phyloP scores from a whole-genome alignment of 2,888 invertebrate genomes.

The Caenorhabditis sp. region DNA sequence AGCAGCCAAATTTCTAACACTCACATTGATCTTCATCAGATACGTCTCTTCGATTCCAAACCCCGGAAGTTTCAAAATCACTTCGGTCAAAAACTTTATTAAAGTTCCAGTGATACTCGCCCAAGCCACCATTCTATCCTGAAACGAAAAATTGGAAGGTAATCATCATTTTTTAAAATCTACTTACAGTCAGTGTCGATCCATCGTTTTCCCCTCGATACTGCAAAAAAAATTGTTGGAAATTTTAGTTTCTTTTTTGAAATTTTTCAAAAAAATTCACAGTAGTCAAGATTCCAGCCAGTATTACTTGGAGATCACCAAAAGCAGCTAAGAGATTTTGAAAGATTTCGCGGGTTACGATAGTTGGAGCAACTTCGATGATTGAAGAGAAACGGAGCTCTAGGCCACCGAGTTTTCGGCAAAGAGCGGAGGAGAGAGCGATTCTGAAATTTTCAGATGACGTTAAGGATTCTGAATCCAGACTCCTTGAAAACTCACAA shows the following conservation, averaged over 20 bases:
- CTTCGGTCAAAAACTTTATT: background rate
- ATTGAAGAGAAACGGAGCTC: background rate
- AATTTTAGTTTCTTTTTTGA: background rate
- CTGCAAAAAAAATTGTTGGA: background rate
- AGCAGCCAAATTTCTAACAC: no score
- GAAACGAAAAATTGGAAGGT: no score
- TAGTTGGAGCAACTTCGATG: background rate
- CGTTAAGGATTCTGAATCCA: no score
- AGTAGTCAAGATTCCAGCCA: background rate
- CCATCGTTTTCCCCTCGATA: background rate
- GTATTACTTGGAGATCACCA: background rate
- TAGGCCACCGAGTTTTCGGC: background rate
- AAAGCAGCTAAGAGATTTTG: background rate
- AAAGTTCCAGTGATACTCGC: background rate
- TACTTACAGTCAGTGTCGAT: background rate
- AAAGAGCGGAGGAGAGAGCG: background rate
- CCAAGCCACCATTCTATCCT: background rate
- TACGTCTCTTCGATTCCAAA: background rate
- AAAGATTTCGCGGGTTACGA: background rate
- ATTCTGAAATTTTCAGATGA: conserved; percentile 1
- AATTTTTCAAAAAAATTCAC: background rate
- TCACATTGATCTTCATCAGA: background rate
- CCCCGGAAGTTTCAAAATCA: background rate
- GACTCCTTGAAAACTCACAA: conserved; percentile 8
- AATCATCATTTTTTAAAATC: no score